Evolutionary conservation across 2,113 vertebrate species (phyloP).

Genomic region (Ophiodon elongatus): DNA sequence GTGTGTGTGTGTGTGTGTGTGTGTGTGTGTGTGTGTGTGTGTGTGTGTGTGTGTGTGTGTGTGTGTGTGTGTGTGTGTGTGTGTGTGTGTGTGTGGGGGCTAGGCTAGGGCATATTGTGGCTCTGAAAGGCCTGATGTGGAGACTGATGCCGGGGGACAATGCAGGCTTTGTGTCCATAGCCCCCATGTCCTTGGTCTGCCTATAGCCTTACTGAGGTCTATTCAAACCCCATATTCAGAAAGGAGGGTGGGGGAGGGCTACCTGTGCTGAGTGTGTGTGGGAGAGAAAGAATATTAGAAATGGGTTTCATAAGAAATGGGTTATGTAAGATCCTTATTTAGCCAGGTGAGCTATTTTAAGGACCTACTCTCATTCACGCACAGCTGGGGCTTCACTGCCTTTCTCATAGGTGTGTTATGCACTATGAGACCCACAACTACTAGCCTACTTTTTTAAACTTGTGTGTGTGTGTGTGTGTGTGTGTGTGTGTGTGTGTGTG

Average conservation of each 20-base stretch:
- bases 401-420: neutral
- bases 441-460: neutral
- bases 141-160: slow-evolving; percentile 80
- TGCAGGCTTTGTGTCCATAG: slow-evolving; percentile 78
- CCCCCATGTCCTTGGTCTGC: slow-evolving; percentile 68
- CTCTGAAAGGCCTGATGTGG: slow-evolving; percentile 80
- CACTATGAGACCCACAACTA: neutral
- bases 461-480: slow-evolving; percentile 6
- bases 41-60: slow-evolving; percentile 30
- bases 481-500: slow-evolving; percentile 12
- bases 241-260: slow-evolving; percentile 58
- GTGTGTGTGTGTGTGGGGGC: slow-evolving; percentile 11
- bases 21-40: slow-evolving; percentile 10
- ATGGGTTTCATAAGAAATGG: neutral
- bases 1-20: slow-evolving; percentile 1
- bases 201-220: slow-evolving; percentile 59
- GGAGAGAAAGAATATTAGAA: slow-evolving; percentile 3
- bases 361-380: neutral
- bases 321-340: neutral
- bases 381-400: neutral
- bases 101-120: slow-evolving; percentile 69
- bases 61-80: slow-evolving; percentile 11
- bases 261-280: slow-evolving; percentile 65
- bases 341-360: neutral
- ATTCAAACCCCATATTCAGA: slow-evolving; percentile 58